Evolutionary conservation across 2,113 vertebrate genomes (phyloP), one percentile per base, ranked within the genome.

Genomic region (Otus sunia): DNA sequence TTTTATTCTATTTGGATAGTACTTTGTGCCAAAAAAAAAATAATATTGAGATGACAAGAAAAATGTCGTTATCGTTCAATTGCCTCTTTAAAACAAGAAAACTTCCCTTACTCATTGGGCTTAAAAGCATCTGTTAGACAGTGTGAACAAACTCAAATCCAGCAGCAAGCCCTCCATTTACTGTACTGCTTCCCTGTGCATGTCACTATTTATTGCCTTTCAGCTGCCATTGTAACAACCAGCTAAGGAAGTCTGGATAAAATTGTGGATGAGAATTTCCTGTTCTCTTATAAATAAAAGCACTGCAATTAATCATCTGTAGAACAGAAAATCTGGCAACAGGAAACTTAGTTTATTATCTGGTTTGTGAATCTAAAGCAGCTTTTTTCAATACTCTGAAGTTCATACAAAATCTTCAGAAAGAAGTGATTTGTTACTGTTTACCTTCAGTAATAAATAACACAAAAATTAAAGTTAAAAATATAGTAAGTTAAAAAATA

Each of bases 51-150:
- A 4, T 17, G 11, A 74, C 62, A 72, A 92, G 72, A 75, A 64
- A 78, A 80, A 71, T 19, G 10, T 19, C 1, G 0, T 32, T 32
- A 63, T 90, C 34, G 23, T 66, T 82, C 34, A 49, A 17, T 36
- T 84, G 10, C n/a, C 53, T 66, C 37, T 84, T 62, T 34, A 69
- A 71, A 91, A 74, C 13, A 63, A 50, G 60, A 60, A 37, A 39
- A 76, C 62, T 55, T 80, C 47, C 68, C 43, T 63, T 91, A 30
- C 14, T 89, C 29, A 13, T 17, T 69, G 19, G 50, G 30, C 29
- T 93, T 89, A 84, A 95, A 84, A 84, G 53, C 45, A 84, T 91
- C 55, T 66, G 27, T 72, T 86, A 79, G 75, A 82, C 58, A 88
- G 68, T 2, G 23, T 63, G 75, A 92, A 82, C 68, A 82, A 83